Base-by-base conservation (phyloP, 2,797 vertebrate species). In the Coracias cyanogaster region DNA sequence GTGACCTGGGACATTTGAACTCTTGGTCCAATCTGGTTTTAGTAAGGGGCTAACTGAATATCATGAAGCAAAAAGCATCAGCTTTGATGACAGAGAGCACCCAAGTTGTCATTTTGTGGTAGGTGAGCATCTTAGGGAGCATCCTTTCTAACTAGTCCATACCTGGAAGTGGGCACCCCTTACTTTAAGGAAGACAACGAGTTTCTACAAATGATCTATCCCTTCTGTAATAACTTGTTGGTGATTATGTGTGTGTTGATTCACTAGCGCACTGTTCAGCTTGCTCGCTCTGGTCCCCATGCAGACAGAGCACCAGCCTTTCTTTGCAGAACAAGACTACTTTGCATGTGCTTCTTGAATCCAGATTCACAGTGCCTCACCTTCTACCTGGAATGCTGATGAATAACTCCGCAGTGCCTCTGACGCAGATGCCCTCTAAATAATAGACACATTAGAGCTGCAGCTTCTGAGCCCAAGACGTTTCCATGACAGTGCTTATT, bases 321-420 rank as follows among this genome's bases (percentile, higher is more conserved):
- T 28, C 49, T 51, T 19, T 43, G 18, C 72, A 31, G 70, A 22
- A 51, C 2, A 3, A 67, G 46, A 6, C 10, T 28, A 7, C 25
- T 69, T 31, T 22, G 31, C 15, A 4, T 39, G 65, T 12, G 13
- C n/a, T 31, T 4, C 0, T 0, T n/a, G 61, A 69, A 70, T 57
- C n/a, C 64, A 25, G 25, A 15, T 15, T 43, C 46, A 7, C 5
- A 1, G 35, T 1, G 6, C 22, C 31, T 57, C 25, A 2, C 15
- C 31, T 57, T 61, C 84, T 77, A 4, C 43, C 39, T 16, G 69
- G 78, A 61, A 77, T 37, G 66, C 74, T 62, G 82, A 54, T 55
- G 78, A 10, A 6, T 69, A 69, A 43, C 70, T 62, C 69, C 7
- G 66, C 51, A 9, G n/a, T 24, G 81, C 35, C 49, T 54, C 73